Conservation (phyloP, 2,113 vertebrate species). For the Parus major region DNA sequence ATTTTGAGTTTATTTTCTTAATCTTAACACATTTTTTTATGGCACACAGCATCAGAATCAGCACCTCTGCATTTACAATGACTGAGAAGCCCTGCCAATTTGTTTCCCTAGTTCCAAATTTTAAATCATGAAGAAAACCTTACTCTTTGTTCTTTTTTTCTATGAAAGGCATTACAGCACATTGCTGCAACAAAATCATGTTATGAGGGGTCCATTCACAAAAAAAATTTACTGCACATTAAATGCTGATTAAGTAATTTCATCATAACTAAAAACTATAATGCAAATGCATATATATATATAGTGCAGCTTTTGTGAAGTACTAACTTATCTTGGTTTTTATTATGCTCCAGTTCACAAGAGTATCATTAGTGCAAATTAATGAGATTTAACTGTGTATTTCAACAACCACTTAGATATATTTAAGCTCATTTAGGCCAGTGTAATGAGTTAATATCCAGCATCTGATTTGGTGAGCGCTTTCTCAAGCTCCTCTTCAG, state of each 20-base stretch:
- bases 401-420: neutral
- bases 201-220: neutral
- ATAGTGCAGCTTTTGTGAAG: neutral
- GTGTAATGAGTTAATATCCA: conserved; percentile 26
- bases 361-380: neutral
- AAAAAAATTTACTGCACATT: conserved; percentile 10
- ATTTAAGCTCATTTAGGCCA: neutral
- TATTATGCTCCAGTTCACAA: neutral
- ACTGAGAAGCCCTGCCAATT: neutral
- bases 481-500: neutral
- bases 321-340: neutral
- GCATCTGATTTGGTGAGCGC: neutral
- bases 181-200: neutral
- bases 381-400: neutral
- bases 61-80: conserved; percentile 19
- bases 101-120: neutral
- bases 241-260: neutral
- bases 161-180: neutral
- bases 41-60: conserved; percentile 30
- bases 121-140: neutral
- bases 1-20: conserved; percentile 22
- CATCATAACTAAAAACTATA: neutral
- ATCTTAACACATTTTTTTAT: conserved; percentile 32
- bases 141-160: neutral
- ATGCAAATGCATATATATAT: neutral